Evolutionary conservation across 2,888 invertebrate species (phyloP).

Genomic region (Caenorhabditis sp.): DNA sequence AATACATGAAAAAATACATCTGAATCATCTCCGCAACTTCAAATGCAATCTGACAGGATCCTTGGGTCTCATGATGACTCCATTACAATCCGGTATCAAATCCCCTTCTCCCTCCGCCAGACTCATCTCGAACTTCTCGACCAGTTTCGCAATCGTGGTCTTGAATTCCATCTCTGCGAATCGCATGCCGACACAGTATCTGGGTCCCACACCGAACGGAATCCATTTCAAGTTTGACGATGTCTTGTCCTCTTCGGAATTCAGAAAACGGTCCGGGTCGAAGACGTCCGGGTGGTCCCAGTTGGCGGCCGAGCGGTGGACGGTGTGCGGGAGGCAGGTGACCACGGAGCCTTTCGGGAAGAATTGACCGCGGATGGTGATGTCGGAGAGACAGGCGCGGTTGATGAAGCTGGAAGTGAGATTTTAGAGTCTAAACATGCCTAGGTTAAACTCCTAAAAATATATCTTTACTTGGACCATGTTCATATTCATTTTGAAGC

Average conservation of each 20-base stretch:
- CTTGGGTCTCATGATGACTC: slow-evolving; percentile 62
- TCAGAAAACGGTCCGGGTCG: slow-evolving; percentile 73
- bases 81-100: slow-evolving; percentile 54
- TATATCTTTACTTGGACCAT: no score
- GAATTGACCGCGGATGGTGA: slow-evolving; percentile 67
- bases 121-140: slow-evolving; percentile 65
- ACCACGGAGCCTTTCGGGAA: slow-evolving; percentile 69
- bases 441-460: no score
- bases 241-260: slow-evolving; percentile 47
- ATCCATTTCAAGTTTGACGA: slow-evolving; percentile 74
- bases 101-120: slow-evolving; percentile 22
- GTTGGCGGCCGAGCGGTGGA: slow-evolving; percentile 59
- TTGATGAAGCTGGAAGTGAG: slow-evolving; percentile 71
- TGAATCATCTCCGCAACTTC: slow-evolving; percentile 10
- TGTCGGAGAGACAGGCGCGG: slow-evolving; percentile 73
- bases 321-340: slow-evolving; percentile 53
- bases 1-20: no score
- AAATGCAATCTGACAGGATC: slow-evolving; percentile 46
- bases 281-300: slow-evolving; percentile 78
- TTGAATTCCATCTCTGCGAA: slow-evolving; percentile 82
- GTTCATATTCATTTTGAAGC: no score
- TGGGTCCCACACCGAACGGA: slow-evolving; percentile 80
- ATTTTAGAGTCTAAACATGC: background rate
- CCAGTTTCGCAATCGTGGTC: slow-evolving; percentile 70
- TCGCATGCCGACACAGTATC: slow-evolving; percentile 80